Base-by-base conservation (phyloP, 2,888 invertebrate genomes). In the Drosophila mimica region DNA sequence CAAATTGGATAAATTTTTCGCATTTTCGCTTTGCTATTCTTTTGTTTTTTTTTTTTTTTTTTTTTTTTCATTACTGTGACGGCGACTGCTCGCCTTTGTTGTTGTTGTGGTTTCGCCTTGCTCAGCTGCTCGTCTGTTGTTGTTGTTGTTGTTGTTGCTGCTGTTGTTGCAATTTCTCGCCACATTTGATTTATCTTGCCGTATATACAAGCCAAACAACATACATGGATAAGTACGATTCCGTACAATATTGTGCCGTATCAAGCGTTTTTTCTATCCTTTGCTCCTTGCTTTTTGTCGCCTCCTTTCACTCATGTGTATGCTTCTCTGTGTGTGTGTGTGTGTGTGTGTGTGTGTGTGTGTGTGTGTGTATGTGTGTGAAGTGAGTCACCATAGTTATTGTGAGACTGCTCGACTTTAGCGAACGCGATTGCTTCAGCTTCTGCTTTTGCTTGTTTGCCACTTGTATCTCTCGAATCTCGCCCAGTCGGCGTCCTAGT, bases 1-100 rank as follows among this genome's bases (percentile, higher is more conserved):
- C 86, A 91, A 91, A 91, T 91, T 91, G 91, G 91, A 91, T 91
- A 91, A 88, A 91, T 91, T 91, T 91, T 91, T 91, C 91, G 90
- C 90, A 89, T 90, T 90, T 90, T 89, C 88, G 75, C 81, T 82
- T 78, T 76, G 71, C 67, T 66, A 48, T 66, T 61, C 71, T 67
- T 30, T 61, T 53, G 70, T 54, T 25, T 46, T 25, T 15, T 15
- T 11, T 53, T 20, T 4, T 43, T 38, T 17, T 40, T 63, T 54
- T 70, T 70, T 64, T 73, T 54, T 60, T 79, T 68, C 74, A 65
- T 73, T 59, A 63, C 64, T 48, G 65, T 67, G 81, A 62, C 64
- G 83, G 63, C 77, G 70, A 62, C 68, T 66, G 61, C 30, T 58
- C 58, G 60, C 33, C 66, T 9, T 31, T 17, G 57, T 31, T 57